Conservation (phyloP, 35 echinoderm and acorn worm genomes). For the Apostichopus japonicus region DNA sequence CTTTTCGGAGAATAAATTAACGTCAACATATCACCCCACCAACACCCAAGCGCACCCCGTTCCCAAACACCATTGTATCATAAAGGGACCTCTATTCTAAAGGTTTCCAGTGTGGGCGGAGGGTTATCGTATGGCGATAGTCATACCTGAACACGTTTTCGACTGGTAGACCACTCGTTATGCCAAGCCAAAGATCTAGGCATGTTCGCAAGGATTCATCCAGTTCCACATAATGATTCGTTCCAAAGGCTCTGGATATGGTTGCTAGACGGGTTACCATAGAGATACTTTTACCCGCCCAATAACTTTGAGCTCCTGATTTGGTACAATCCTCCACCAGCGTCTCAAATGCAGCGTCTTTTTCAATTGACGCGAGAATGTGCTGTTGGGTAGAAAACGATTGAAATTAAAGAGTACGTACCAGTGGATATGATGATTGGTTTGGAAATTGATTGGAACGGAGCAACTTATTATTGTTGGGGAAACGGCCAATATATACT, state of each 20-base stretch:
- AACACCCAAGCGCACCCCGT: too few relatives aligned
- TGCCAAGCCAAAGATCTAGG: constrained; percentile 80
- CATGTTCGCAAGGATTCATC: constrained; percentile 69
- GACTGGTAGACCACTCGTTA: constrained; percentile 60
- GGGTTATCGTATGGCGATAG: too few relatives aligned
- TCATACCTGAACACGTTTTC: constrained; percentile 73
- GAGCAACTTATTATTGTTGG: too few relatives aligned
- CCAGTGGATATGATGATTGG: too few relatives aligned
- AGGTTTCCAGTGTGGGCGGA: too few relatives aligned
- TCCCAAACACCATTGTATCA: too few relatives aligned
- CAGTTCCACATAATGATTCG: constrained; percentile 78
- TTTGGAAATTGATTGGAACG: too few relatives aligned
- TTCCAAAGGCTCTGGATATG: constrained; percentile 83
- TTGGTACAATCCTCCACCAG: constrained; percentile 68
- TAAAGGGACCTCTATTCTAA: too few relatives aligned
- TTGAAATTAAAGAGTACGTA: too few relatives aligned
- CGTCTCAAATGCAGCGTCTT: constrained; percentile 75
- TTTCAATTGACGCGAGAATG: constrained; percentile 71
- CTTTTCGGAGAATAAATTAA: too few relatives aligned
- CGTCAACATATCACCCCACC: too few relatives aligned
- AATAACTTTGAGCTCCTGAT: constrained; percentile 80
- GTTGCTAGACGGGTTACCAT: constrained; percentile 89
- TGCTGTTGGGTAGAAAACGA: constrained; percentile 38
- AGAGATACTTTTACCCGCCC: constrained; percentile 83
- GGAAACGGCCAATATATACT: too few relatives aligned